Evolutionary conservation across 1,140 invertebrate genomes (phyloP).

Genomic region (Nephila pilipes): DNA sequence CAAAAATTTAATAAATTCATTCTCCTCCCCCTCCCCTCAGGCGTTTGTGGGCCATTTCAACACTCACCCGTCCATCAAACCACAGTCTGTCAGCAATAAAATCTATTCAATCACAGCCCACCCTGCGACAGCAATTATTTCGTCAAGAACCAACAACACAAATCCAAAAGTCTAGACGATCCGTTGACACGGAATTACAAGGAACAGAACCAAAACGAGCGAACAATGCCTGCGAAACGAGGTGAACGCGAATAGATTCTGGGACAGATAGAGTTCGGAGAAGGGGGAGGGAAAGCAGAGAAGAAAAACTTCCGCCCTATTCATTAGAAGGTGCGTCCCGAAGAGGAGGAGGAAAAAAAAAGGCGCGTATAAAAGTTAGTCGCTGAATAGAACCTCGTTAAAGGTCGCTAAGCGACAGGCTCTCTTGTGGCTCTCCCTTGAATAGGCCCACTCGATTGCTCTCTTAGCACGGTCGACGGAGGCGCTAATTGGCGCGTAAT

Average conservation of each 20-base stretch:
- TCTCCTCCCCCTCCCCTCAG: too few relatives aligned
- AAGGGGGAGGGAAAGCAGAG: not conserved
- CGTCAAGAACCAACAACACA: conserved; percentile 7
- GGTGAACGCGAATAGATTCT: not conserved
- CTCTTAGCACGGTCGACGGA: conserved; percentile 6
- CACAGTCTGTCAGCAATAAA: not conserved
- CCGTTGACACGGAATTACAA: not conserved
- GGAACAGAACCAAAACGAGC: not conserved
- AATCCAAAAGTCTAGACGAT: not conserved
- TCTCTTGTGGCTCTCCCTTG: not conserved
- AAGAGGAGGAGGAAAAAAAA: not conserved
- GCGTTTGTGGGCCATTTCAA: not conserved
- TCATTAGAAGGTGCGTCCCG: conserved; percentile 1
- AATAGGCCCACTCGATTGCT: conserved; percentile 1
- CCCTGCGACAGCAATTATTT: conserved; percentile 18
- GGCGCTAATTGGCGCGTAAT: conserved; percentile 73
- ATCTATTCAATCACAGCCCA: not conserved
- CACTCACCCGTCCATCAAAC: not conserved
- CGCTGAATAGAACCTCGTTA: conserved; percentile 71
- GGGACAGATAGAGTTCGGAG: not conserved
- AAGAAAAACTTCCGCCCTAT: conserved; percentile 19
- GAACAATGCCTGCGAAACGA: conserved; percentile 52
- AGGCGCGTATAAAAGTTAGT: not conserved
- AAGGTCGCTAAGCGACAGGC: conserved; percentile 58
- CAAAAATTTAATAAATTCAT: not conserved